These are phyloP conservation scores for Colinus virginianus DNA, from an alignment of 2,113 vertebrate species.

Conservation along the genomic window DNA sequence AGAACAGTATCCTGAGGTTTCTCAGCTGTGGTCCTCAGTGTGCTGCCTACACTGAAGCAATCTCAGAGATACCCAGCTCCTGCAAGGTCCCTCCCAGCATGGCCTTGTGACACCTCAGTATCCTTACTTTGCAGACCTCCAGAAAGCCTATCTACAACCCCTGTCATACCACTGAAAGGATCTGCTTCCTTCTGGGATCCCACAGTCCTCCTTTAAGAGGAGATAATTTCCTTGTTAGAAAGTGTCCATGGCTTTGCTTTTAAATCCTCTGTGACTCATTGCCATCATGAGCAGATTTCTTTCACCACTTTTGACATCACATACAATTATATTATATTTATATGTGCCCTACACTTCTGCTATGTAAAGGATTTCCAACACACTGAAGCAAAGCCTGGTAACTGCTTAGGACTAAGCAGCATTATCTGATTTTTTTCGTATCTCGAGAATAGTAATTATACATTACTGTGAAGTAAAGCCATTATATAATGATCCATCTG, in stretches of 20 bases:
- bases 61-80: neutral
- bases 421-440: neutral
- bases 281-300: neutral
- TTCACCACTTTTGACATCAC: neutral
- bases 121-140: neutral
- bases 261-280: neutral
- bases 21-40: neutral
- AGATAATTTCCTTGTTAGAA: neutral
- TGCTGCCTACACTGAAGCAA: neutral
- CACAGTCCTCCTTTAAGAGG: neutral
- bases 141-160: neutral
- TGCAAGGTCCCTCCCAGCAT: neutral
- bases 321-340: neutral
- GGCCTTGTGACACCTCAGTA: neutral
- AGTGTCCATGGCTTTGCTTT: neutral
- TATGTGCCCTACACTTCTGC: neutral
- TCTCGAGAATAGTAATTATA: neutral
- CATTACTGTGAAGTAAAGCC: neutral
- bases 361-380: slow-evolving; percentile 21
- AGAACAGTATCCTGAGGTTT: accelerated
- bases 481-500: slow-evolving; percentile 2
- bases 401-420: slow-evolving; percentile 27
- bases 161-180: neutral
- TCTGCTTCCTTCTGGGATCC: neutral
- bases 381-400: slow-evolving; percentile 11